Percentiles rank a stretch among this genome's conserved stretches.
These are phyloP conservation scores for Vidua macroura DNA, from an alignment of 2,113 vertebrate species.

Conservation along the genomic window DNA sequence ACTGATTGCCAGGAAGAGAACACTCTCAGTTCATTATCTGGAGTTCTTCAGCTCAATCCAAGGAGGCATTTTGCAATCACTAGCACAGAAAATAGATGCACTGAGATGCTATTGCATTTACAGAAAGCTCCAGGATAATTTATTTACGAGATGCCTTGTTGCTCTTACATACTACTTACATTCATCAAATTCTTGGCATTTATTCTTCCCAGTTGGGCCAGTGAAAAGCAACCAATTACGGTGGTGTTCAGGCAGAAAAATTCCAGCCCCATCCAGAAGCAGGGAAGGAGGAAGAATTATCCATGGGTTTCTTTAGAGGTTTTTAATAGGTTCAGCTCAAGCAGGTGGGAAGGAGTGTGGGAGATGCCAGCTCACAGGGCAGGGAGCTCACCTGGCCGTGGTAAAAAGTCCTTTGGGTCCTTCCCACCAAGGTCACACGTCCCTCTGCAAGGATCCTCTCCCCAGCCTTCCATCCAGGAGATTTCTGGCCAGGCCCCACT, in stretches of 20 bases:
- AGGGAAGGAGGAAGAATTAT: neutral
- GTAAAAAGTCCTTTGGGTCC: neutral
- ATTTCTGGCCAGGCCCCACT: neutral
- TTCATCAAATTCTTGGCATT: conserved; percentile 25
- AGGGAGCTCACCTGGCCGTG: neutral
- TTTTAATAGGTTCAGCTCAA: neutral
- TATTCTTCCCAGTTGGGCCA: conserved; percentile 1
- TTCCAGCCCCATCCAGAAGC: neutral
- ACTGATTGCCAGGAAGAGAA: neutral
- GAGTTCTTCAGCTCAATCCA: neutral
- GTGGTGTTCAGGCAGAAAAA: neutral
- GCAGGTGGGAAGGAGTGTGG: neutral
- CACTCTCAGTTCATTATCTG: neutral
- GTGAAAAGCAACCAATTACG: conserved; percentile 12
- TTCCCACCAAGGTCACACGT: neutral
- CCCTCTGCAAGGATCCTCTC: neutral
- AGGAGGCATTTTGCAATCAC: neutral
- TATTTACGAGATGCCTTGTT: conserved; percentile 38
- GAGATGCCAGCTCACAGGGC: neutral
- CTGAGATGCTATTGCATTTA: neutral
- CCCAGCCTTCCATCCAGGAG: neutral
- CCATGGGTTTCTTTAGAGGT: neutral
- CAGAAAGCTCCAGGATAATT: conserved; percentile 20
- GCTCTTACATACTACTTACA: neutral
- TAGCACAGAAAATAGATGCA: conserved; percentile 11